These are phyloP conservation scores for Clarias macrocephalus DNA, from an alignment of 2,113 vertebrate species.

Conservation along the genomic window DNA sequence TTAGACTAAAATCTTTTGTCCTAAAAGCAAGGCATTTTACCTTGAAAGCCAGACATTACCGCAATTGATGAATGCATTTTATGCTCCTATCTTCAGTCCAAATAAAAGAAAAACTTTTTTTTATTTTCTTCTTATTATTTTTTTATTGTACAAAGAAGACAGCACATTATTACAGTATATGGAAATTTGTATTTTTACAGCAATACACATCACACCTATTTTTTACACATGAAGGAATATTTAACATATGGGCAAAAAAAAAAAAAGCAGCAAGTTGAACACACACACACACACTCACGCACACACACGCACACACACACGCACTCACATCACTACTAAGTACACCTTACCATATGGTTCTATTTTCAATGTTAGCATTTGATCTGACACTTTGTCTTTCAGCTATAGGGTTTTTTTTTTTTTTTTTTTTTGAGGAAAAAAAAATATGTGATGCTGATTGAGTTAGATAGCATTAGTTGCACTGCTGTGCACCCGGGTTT, in stretches of 20 bases:
- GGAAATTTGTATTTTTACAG: background rate
- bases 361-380: constrained; percentile 43
- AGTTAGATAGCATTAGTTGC: constrained; percentile 62
- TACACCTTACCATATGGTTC: constrained; percentile 48
- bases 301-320: constrained; percentile 1
- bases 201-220: background rate
- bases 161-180: too few species aligned
- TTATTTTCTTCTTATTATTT: background rate
- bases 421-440: background rate
- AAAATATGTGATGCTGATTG: constrained; percentile 61
- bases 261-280: background rate
- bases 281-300: background rate
- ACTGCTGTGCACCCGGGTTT: constrained; percentile 58
- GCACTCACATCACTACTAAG: constrained; percentile 1
- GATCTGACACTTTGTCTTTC: constrained; percentile 16
- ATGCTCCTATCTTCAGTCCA: constrained; percentile 19
- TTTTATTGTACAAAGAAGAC: too few species aligned
- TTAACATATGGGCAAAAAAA: constrained; percentile 28
- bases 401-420: constrained; percentile 24
- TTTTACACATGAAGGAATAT: constrained; percentile 10
- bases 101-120: background rate
- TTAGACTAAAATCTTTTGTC: constrained; percentile 41
- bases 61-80: constrained; percentile 22
- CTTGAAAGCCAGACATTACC: constrained; percentile 40
- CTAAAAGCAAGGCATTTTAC: constrained; percentile 46